Evolutionary conservation across 2,797 vertebrate genomes (phyloP).

Genomic region (Dipus sagitta): DNA sequence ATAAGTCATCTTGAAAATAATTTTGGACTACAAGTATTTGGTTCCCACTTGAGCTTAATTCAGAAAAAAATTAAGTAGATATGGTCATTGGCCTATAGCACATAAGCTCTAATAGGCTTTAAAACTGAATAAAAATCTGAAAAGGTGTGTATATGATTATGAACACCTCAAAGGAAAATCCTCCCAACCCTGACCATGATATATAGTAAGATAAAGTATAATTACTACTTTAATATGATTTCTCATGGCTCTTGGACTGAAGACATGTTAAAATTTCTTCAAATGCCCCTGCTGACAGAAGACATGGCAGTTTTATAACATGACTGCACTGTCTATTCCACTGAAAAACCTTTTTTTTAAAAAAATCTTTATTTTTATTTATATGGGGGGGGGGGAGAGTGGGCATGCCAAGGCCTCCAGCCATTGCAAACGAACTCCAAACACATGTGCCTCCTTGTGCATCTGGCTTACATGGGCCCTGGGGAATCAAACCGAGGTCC

Average conservation of each 20-base stretch:
- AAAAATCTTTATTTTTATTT: no score
- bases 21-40: slow-evolving; percentile 57
- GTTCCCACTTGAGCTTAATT: slow-evolving; percentile 53
- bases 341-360: neutral
- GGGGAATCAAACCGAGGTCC: no score
- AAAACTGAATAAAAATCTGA: slow-evolving; percentile 51
- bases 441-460: no score
- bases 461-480: no score
- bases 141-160: neutral
- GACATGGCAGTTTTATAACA: neutral
- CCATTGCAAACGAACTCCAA: no score
- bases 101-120: slow-evolving; percentile 40
- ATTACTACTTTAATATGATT: neutral
- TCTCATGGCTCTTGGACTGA: neutral
- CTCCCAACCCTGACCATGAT: neutral
- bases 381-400: no score
- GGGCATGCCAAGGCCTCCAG: no score
- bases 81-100: neutral
- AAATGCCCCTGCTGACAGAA: neutral
- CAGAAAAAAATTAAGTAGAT: slow-evolving; percentile 67
- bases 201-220: slow-evolving; percentile 3
- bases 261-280: neutral
- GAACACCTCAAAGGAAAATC: slow-evolving; percentile 27
- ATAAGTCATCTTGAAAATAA: slow-evolving; percentile 66
- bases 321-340: slow-evolving; percentile 2